phyloP scores from a whole-genome alignment of 2,888 invertebrate species.

The Hecatera dysodea region DNA sequence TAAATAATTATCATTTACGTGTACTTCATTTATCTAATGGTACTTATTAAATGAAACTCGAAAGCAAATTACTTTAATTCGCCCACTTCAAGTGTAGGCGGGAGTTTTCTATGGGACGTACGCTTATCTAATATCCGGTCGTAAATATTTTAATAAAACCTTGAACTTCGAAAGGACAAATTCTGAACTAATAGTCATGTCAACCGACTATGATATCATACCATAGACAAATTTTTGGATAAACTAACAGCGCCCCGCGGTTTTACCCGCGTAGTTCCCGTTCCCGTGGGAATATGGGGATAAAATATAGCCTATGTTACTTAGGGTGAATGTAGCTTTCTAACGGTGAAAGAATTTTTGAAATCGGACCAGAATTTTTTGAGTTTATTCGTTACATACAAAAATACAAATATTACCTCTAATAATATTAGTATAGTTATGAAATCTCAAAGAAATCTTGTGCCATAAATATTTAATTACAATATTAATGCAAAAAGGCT shows the following conservation, averaged over 20 bases:
- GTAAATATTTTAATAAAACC: conserved; percentile 47
- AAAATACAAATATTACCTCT: background rate
- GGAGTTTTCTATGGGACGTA: conserved; percentile 44
- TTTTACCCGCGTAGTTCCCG: no score
- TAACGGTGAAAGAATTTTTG: no score
- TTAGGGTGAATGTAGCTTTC: no score
- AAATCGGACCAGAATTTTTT: no score
- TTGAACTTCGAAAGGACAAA: conserved; percentile 44
- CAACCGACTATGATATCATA: conserved; percentile 16
- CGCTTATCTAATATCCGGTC: conserved; percentile 54
- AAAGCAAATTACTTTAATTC: conserved; percentile 60
- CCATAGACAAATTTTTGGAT: no score
- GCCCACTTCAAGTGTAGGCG: conserved; percentile 37
- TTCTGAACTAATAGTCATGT: conserved; percentile 18
- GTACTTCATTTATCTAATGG: conserved; percentile 59
- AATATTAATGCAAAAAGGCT: background rate
- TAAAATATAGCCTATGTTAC: no score
- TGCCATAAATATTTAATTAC: conserved; percentile 4
- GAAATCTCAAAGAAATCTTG: background rate
- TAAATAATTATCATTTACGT: conserved; percentile 64
- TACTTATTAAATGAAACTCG: conserved; percentile 59
- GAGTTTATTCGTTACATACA: no score
- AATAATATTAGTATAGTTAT: no score
- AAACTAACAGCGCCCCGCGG: no score
- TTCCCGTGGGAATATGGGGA: no score